Evolutionary conservation across 2,888 invertebrate species (phyloP), one percentile per base, ranked within the genome.

Genomic region (Drosophila peninsularis): DNA sequence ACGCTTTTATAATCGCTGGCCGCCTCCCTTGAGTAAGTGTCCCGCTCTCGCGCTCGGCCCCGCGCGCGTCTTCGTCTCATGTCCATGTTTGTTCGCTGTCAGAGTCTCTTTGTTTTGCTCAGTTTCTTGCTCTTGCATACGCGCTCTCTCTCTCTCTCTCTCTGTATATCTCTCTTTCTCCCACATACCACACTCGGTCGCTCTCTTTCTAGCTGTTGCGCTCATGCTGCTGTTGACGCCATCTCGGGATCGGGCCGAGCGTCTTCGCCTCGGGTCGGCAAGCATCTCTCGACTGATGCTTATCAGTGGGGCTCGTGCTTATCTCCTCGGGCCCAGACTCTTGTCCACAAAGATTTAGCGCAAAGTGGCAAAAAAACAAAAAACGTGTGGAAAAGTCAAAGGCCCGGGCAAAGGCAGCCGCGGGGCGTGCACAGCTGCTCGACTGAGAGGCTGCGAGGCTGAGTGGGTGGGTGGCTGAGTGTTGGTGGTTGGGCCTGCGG

Each of bases 1-100:
- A 62, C 69, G 78, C 78, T 75, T 85, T 87, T 85, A 85, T 85
- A 85, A 73, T 75, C 82, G 47, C 63, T 39, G 62, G 37, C 65
- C 13, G 57, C 61, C 62, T 76, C 72, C 61, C 63, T 75, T 55
- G 67, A 53, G 57, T 57, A 62, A 62, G 14, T 34, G 56, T 21
- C 11, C 52, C 45, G 67, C 47, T 55, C 50, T 54, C 49, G 32
- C 50, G 24, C 62, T 41, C 42, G 45, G 17, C 41, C 36, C 44
- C 53, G 9, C 44, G 34, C 24, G 44, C 55, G 41, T 37, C 36
- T 30, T 14, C 24, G 14, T 45, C 39, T 60, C 44, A 36, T 50
- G 52, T 60, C 47, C 52, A 62, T 72, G 54, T 72, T 72, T 72
- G 72, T 45, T 50, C 37, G 47, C 60, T 67, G 57, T 68, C 63